Conservation (phyloP, 23 tunicate species). For the Trididemnum nubilum region DNA sequence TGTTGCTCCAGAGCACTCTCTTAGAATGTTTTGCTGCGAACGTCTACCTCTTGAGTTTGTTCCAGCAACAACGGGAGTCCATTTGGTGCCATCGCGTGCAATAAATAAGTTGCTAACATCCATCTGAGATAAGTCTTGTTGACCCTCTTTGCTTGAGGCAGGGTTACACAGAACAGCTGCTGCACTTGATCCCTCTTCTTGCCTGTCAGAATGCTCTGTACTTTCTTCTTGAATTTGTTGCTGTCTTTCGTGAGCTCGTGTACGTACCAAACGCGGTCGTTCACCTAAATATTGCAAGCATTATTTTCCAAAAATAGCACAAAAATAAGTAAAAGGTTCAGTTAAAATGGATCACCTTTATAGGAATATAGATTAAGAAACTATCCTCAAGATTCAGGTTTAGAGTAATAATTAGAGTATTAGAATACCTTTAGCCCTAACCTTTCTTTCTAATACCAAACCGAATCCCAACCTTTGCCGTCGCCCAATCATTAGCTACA, state of each 20-base stretch:
- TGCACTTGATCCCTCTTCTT: constrained; percentile 16
- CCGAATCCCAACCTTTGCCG: constrained; percentile 1
- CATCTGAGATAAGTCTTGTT: constrained; percentile 6
- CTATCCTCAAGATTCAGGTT: no score
- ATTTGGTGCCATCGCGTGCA: background rate
- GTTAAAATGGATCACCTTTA: background rate
- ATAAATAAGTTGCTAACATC: background rate
- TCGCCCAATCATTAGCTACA: background rate
- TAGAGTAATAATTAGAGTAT: background rate
- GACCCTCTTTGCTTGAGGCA: constrained; percentile 10
- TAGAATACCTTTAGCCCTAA: background rate
- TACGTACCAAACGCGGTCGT: constrained; percentile 16
- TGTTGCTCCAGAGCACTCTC: background rate
- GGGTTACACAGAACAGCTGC: constrained; percentile 16
- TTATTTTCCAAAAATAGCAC: background rate
- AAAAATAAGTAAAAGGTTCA: background rate
- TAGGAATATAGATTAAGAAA: background rate
- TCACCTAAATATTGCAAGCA: background rate
- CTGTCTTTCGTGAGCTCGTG: constrained; percentile 11
- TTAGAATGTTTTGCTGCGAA: background rate
- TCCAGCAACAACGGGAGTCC: constrained; percentile 1
- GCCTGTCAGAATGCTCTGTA: constrained; percentile 17
- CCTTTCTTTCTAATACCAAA: background rate
- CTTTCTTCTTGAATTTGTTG: constrained; percentile 4
- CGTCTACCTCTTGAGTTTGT: background rate